Evolutionary conservation across 2,888 invertebrate genomes (phyloP), one percentile per base, ranked within the genome.

Genomic region (Calameuta idolon): DNA sequence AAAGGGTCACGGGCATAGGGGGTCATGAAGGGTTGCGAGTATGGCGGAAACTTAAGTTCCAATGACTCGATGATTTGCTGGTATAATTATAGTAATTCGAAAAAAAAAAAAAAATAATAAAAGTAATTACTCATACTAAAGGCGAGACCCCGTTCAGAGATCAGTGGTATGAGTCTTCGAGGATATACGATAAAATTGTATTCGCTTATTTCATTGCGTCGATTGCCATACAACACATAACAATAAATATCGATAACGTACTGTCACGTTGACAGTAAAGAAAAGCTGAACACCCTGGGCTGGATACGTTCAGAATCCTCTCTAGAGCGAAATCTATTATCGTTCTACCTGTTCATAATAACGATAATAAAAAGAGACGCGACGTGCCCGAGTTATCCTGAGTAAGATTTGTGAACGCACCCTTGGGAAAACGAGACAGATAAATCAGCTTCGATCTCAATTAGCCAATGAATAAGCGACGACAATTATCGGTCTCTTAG

Each of bases 31-130:
- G 23, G 9, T 55, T 55, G 23, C 55, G 55, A 55, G 55, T 55
- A 55, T 55, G 23, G 15, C 55, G 55, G 23, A 55, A 55, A 55
- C 55, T 55, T 5, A 55, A 9, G 23, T 55, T 55, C 55, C 23
- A 69, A 69, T 35, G 68, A 74, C 31, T 74, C 73, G 69, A 68
- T 33, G n/a, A 77, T 34, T 77, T 33, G 74, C 30, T 30, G 35
- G 33, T 77, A 74, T 30, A 77, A 74, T 74, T 74, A 40, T 33
- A 77, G 33, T 37, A 69, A 74, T 74, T 75, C 12, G 34, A 73
- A 69, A 34, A 37, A 40, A 15, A 35, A 74, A 77, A 31, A 4
- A 33, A 35, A 31, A 69, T 15, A 35, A 35, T 12, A 35, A 35
- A 35, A 12, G 1, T 35, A 35, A 35, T 5, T 33, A 75, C 34